phyloP scores from a whole-genome alignment of 2,888 invertebrate genomes.

The Quadriops clusia region DNA sequence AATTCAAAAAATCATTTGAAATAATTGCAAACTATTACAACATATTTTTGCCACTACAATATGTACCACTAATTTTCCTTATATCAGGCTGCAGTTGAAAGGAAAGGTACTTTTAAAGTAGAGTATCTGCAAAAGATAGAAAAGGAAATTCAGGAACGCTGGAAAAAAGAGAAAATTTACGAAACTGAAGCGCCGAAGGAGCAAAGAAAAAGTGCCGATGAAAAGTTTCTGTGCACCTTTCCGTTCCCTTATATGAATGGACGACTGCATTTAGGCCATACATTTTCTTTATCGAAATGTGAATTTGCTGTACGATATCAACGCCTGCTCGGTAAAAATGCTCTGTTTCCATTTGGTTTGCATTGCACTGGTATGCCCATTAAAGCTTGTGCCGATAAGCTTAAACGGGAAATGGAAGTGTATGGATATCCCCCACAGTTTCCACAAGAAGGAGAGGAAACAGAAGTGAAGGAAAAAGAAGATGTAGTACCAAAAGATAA shows the following conservation, averaged over 20 bases:
- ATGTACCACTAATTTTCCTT: too few relatives aligned
- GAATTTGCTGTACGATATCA: constrained; percentile 93
- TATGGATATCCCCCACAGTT: constrained; percentile 91
- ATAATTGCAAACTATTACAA: constrained; percentile 2
- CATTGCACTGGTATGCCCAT: constrained; percentile 99
- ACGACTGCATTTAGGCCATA: constrained; percentile 91
- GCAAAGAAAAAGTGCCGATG: constrained; percentile 44
- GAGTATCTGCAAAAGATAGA: constrained; percentile 87
- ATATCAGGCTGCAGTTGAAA: constrained; percentile 40
- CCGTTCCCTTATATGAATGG: constrained; percentile 99
- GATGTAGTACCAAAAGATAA: constrained; percentile 63
- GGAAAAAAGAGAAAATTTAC: constrained; percentile 70
- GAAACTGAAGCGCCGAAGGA: constrained; percentile 69
- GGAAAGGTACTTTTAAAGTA: constrained; percentile 95
- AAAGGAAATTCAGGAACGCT: constrained; percentile 67
- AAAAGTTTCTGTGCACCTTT: constrained; percentile 89
- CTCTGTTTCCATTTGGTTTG: constrained; percentile 94
- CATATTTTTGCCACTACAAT: background rate
- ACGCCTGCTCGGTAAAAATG: constrained; percentile 80
- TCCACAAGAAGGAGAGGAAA: constrained; percentile 47
- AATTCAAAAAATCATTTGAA: background rate
- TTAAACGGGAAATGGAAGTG: constrained; percentile 82
- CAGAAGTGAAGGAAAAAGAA: constrained; percentile 41
- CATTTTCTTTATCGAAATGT: constrained; percentile 93
- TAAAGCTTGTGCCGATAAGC: constrained; percentile 96